Evolutionary conservation across 1,140 invertebrate genomes (phyloP).

Genomic region (Bombus vancouverensis): DNA sequence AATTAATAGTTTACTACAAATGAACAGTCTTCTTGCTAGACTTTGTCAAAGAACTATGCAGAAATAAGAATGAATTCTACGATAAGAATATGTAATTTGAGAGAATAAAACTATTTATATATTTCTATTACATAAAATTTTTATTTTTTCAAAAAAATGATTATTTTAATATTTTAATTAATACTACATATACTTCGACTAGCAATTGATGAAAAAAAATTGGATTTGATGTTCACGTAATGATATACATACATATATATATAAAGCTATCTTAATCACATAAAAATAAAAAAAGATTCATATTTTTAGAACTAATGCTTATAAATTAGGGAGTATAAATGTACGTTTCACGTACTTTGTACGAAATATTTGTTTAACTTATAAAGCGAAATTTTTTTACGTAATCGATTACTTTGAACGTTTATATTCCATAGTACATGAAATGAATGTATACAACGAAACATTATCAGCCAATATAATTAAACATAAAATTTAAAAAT

Average conservation of each 20-base stretch:
- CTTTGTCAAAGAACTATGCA: conserved; percentile 85
- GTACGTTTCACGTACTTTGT: conserved; percentile 31
- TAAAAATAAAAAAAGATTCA: conserved; percentile 25
- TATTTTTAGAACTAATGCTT: not conserved
- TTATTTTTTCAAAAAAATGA: not conserved
- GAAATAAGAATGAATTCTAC: conserved; percentile 30
- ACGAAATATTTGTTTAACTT: conserved; percentile 12
- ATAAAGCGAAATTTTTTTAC: not conserved
- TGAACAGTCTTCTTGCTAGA: conserved; percentile 93
- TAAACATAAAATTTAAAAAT: not conserved
- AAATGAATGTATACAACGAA: not conserved
- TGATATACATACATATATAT: not conserved
- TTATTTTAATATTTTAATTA: not conserved
- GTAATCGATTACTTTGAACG: conserved; percentile 3
- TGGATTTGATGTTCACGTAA: not conserved
- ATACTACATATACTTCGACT: conserved; percentile 11
- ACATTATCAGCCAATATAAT: not conserved
- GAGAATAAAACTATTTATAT: conserved; percentile 47
- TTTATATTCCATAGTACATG: not conserved
- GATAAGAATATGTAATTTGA: not conserved
- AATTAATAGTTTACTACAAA: conserved; percentile 92
- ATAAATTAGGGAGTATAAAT: conserved; percentile 26
- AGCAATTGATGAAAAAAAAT: conserved; percentile 9
- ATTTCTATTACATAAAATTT: conserved; percentile 48
- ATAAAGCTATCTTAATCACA: not conserved